A percentile compares a stretch with the other conserved stretches of the same genome.
phyloP scores from a whole-genome alignment of 2,113 vertebrate species.

The Poecilia latipinna region DNA sequence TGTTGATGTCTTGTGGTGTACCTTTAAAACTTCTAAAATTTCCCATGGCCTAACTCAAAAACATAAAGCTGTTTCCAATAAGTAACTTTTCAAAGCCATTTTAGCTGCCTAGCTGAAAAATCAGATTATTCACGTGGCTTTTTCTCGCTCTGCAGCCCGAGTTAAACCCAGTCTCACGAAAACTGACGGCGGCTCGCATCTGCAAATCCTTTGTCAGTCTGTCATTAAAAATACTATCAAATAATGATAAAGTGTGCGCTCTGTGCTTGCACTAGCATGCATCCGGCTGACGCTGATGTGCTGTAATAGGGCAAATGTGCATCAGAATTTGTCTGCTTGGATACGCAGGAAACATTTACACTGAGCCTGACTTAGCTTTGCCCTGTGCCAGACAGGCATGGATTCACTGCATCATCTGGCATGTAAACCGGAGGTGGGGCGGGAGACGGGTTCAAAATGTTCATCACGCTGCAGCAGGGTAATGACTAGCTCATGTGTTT shows the following conservation, averaged over 20 bases:
- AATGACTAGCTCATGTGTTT: constrained; percentile 77
- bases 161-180: constrained; percentile 88
- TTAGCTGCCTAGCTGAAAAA: constrained; percentile 91
- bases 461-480: constrained; percentile 72
- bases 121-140: constrained; percentile 95
- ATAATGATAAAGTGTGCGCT: constrained; percentile 92
- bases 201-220: constrained; percentile 96
- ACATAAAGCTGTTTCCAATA: constrained; percentile 83
- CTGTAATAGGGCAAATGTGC: constrained; percentile 94
- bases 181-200: constrained; percentile 91
- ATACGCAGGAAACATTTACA: constrained; percentile 95
- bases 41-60: constrained; percentile 85
- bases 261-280: constrained; percentile 88
- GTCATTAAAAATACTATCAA: constrained; percentile 99
- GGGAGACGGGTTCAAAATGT: constrained; percentile 49
- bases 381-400: constrained; percentile 85
- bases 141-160: constrained; percentile 86
- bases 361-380: constrained; percentile 88
- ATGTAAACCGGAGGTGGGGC: constrained; percentile 50
- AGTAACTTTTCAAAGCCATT: constrained; percentile 90
- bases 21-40: constrained; percentile 2
- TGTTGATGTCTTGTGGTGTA: not conserved
- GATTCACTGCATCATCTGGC: constrained; percentile 86
- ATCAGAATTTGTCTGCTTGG: constrained; percentile 92
- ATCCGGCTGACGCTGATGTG: constrained; percentile 89